Evolutionary conservation across 2,888 invertebrate genomes (phyloP).

Genomic region (Tyria jacobaeae): DNA sequence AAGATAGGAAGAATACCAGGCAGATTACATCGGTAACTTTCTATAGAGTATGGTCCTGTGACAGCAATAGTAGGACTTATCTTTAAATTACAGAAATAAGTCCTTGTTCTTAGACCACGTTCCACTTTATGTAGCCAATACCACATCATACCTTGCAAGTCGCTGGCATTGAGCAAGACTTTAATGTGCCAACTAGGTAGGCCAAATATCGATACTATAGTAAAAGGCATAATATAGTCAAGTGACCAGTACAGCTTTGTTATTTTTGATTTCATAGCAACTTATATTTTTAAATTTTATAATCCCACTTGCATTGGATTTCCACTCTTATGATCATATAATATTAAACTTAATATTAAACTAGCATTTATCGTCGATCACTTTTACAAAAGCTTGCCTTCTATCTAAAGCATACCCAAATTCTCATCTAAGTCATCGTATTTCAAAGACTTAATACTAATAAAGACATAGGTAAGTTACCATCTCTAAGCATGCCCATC

Average conservation of each 20-base stretch:
- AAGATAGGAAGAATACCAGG: too few relatives aligned
- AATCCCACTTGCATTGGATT: too few relatives aligned
- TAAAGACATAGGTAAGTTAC: conserved; percentile 27
- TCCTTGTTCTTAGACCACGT: conserved; percentile 8
- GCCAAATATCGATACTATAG: too few relatives aligned
- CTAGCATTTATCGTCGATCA: conserved; percentile 18
- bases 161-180: conserved; percentile 41
- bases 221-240: too few relatives aligned
- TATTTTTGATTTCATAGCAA: too few relatives aligned
- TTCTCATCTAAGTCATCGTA: conserved; percentile 31
- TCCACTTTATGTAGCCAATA: conserved; percentile 23
- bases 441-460: conserved; percentile 35
- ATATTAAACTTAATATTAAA: too few relatives aligned
- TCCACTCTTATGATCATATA: too few relatives aligned
- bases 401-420: conserved; percentile 34
- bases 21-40: neutral
- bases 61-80: neutral
- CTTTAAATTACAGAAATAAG: neutral
- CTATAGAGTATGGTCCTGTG: neutral
- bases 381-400: conserved; percentile 26
- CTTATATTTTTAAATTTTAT: too few relatives aligned
- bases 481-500: conserved; percentile 26
- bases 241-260: too few relatives aligned
- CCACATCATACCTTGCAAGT: conserved; percentile 34
- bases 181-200: conserved; percentile 37